Percentiles rank a stretch among this genome's conserved stretches.
phyloP scores from a whole-genome alignment of 2,797 vertebrate species.

The Trichosurus vulpecula region DNA sequence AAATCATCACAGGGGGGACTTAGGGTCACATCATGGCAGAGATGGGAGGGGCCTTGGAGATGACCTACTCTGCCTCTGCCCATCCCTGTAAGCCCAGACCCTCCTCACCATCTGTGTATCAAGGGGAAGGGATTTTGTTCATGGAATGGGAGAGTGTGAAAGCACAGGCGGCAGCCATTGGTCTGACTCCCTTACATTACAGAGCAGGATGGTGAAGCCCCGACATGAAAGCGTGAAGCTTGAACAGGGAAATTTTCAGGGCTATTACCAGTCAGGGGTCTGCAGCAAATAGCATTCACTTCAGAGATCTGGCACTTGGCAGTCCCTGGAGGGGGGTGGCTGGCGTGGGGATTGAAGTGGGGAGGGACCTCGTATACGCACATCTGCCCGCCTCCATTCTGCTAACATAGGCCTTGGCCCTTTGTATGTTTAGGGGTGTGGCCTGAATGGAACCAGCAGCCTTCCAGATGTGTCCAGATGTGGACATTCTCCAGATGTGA shows the following conservation, averaged over 20 bases:
- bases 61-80: no score
- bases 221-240: slow-evolving; percentile 17
- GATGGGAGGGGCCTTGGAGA: no score
- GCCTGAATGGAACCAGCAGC: slow-evolving; percentile 86
- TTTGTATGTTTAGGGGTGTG: slow-evolving; percentile 87
- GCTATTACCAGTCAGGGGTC: background rate
- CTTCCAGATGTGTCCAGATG: slow-evolving; percentile 89
- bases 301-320: background rate
- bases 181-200: background rate
- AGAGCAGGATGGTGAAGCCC: background rate
- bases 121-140: background rate
- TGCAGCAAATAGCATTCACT: no score
- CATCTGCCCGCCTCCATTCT: slow-evolving; percentile 89
- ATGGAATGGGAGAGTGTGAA: no score
- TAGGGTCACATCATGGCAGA: no score
- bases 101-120: background rate
- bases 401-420: slow-evolving; percentile 88
- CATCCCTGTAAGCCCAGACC: background rate
- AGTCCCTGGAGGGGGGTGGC: background rate
- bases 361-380: slow-evolving; percentile 79
- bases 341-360: background rate
- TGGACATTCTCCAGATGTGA: no score
- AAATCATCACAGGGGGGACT: background rate
- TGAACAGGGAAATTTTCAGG: background rate
- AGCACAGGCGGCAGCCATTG: background rate